Base-by-base conservation (phyloP, 2,113 vertebrate species). In the Mormyrus lacerda region DNA sequence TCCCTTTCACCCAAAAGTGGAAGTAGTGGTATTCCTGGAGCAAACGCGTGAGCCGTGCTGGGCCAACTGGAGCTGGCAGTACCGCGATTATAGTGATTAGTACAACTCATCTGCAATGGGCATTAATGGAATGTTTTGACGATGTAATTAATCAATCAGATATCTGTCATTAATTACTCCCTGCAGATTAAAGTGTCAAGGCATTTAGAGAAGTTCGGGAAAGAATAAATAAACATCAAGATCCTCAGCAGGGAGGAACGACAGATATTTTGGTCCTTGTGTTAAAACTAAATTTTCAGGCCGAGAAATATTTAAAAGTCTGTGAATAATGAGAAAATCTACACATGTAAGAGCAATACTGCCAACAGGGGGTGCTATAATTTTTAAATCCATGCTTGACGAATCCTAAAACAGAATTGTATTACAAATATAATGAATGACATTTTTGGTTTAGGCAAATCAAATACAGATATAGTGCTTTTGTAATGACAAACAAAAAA, bases 191-290 rank as follows among this genome's bases (percentile, higher is more conserved):
- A 45, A 39, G 3, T 48, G 21, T 44, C 48, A 44, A 47, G 82
- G 39, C 39, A 61, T 42, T 85, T 58, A 35, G 15, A 53, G 65
- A 17, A 51, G 45, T 76, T 76, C 45, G 17, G 19, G 48, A 79
- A 65, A 76, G 47, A 51, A 79, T 19, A 69, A 69, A 69, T 1
- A 42, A 19, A 79, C 13, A 42, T 79, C 35, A 42, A 42, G 31
- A 42, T 42, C 35, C 73, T 39, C 73, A 79, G 42, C 73, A 2
- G 35, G 55, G 61, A 8, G 15, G 15, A 89, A n/a, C 19, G 17
- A 89, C 88, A 48, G 21, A 58, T 90, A 94, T 94, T 94, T 95
- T 95, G 94, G 94, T 95, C 94, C 94, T 31, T 91, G 85, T 69
- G 92, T 89, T 92, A 94, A 93, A 88, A 89, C 90, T 90, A 44